Conservation (phyloP, 2,113 vertebrate genomes). For the Microcebus griseorufus region DNA sequence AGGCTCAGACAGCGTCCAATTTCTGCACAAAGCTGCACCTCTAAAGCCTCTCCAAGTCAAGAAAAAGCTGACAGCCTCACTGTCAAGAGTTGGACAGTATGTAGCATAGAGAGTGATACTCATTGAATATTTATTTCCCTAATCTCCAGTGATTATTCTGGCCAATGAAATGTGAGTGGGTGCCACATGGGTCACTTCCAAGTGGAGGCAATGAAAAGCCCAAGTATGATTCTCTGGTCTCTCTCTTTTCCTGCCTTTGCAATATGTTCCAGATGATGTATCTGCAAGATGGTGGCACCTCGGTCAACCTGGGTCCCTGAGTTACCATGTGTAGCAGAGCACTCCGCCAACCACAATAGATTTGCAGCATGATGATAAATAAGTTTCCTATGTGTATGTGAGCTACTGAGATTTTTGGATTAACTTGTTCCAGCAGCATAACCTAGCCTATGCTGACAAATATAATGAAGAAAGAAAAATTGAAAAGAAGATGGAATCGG, state of each 20-base stretch:
- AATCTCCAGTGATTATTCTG: neutral
- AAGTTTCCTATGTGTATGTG: neutral
- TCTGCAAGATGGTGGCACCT: neutral
- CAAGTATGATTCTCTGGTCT: neutral
- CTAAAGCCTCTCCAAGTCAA: neutral
- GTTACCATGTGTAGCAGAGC: neutral
- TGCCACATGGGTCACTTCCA: neutral
- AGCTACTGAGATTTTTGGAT: neutral
- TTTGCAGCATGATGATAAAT: neutral
- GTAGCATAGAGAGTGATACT: neutral
- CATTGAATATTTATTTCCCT: neutral
- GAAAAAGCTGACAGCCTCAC: neutral
- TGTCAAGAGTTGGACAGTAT: neutral
- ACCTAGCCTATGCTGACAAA: neutral
- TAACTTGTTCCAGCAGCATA: neutral
- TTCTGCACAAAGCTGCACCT: neutral
- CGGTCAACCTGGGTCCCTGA: neutral
- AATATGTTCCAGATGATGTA: neutral
- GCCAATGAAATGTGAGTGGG: neutral
- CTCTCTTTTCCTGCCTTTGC: neutral
- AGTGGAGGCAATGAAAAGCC: neutral
- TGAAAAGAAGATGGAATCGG: neutral
- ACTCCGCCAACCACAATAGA: neutral
- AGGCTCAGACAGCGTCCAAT: neutral
- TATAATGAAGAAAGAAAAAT: neutral